A percentile compares a stretch with the other conserved stretches of the same genome.
Evolutionary conservation across 2,888 invertebrate species (phyloP).

Genomic region (Xanthorhoe spadicearia): DNA sequence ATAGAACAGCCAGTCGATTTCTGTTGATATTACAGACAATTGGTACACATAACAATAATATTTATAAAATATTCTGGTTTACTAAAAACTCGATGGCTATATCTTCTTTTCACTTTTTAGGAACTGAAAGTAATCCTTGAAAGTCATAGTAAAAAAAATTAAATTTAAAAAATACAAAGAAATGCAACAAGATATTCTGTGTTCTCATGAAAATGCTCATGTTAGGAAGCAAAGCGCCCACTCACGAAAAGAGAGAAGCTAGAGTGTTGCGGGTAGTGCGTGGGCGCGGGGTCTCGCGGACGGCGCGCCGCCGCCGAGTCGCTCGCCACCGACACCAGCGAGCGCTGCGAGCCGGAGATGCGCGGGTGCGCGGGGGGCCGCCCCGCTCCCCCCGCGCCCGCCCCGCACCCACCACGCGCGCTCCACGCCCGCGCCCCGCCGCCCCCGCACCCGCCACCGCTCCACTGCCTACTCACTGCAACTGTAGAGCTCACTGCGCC

Average conservation of each 20-base stretch:
- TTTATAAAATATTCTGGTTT: neutral
- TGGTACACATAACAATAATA: neutral
- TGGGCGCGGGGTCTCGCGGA: conserved; percentile 71
- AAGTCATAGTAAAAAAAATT: neutral
- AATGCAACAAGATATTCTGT: conserved; percentile 46
- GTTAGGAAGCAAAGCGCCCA: conserved; percentile 84
- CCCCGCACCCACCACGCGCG: conserved; percentile 43
- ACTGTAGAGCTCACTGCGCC: conserved; percentile 83
- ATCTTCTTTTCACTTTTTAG: neutral
- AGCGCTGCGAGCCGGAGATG: conserved; percentile 74
- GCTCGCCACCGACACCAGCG: conserved; percentile 81
- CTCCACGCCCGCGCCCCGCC: conserved; percentile 51
- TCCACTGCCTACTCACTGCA: conserved; percentile 85
- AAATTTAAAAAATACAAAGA: neutral
- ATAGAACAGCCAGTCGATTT: conserved; percentile 1
- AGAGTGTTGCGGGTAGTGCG: conserved; percentile 72
- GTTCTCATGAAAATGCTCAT: conserved; percentile 43
- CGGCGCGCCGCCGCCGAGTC: conserved; percentile 80
- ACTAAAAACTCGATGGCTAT: neutral
- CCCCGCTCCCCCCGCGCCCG: conserved; percentile 57
- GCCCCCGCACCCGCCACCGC: conserved; percentile 68
- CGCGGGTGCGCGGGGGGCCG: conserved; percentile 66
- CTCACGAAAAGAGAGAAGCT: conserved; percentile 84
- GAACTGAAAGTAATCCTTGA: neutral
- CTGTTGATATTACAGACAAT: neutral